These are phyloP conservation scores for Phyto melanocephala DNA, from an alignment of 2,888 invertebrate species.

Conservation along the genomic window DNA sequence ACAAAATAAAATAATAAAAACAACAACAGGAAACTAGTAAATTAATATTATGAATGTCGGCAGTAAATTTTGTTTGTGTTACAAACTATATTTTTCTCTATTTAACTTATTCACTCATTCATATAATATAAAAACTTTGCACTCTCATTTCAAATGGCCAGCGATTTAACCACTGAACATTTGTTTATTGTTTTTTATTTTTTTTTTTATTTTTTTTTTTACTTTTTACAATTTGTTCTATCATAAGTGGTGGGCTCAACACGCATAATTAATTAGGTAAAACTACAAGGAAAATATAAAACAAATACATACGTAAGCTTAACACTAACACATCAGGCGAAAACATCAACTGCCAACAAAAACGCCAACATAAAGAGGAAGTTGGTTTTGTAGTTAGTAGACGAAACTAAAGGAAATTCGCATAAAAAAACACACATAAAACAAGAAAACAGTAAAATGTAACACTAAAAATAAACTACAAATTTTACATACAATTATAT, in stretches of 20 bases:
- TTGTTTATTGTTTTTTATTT: not conserved
- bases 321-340: not conserved
- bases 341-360: conserved; percentile 20
- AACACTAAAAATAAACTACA: conserved; percentile 36
- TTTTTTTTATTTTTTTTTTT: no score
- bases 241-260: conserved; percentile 57
- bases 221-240: not conserved
- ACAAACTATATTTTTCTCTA: not conserved
- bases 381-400: conserved; percentile 22
- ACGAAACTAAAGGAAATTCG: not conserved
- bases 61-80: conserved; percentile 9
- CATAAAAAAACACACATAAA: not conserved
- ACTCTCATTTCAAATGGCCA: conserved; percentile 37
- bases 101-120: not conserved
- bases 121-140: conserved; percentile 3
- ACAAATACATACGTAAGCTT: not conserved
- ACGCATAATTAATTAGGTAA: conserved; percentile 67
- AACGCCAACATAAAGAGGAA: conserved; percentile 34
- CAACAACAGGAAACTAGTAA: conserved; percentile 39
- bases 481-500: not conserved
- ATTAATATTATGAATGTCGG: conserved; percentile 29
- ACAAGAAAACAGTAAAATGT: not conserved
- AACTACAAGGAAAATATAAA: conserved; percentile 26
- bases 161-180: conserved; percentile 40
- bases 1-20: no score